phyloP scores from a whole-genome alignment of 2,888 invertebrate species.

The Aphodius sticticus region DNA sequence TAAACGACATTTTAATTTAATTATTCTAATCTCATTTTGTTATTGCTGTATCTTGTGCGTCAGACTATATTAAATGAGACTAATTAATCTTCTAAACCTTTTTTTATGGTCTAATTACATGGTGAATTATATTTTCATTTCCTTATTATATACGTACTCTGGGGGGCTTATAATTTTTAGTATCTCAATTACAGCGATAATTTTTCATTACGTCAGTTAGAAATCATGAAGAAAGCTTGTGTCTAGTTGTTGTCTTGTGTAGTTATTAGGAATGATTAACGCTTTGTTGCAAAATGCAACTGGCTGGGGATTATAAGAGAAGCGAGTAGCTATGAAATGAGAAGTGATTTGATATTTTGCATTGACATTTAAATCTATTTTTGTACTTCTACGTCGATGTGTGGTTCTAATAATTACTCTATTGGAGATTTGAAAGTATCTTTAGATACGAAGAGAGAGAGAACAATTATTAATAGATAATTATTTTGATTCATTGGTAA shows the following conservation, averaged over 20 bases:
- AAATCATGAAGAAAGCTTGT: neutral
- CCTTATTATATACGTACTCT: neutral
- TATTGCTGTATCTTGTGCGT: neutral
- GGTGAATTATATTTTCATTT: neutral
- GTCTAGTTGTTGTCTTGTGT: neutral
- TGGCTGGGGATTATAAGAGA: neutral
- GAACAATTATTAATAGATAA: no score
- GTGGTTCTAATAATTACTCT: no score
- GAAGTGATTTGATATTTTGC: no score
- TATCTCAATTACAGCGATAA: neutral
- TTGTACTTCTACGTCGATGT: no score
- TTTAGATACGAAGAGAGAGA: no score
- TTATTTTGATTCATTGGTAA: no score
- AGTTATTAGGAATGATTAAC: neutral
- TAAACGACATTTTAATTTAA: neutral
- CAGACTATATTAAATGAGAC: neutral
- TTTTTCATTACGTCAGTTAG: neutral
- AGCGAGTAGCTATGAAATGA: no score
- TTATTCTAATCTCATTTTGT: neutral
- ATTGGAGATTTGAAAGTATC: no score
- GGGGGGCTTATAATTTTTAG: neutral
- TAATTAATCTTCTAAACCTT: neutral
- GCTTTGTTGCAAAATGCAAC: neutral
- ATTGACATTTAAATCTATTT: no score
- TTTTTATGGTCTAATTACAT: neutral